These are phyloP conservation scores for Channa argus DNA, from an alignment of 2,113 vertebrate genomes.

Conservation along the genomic window DNA sequence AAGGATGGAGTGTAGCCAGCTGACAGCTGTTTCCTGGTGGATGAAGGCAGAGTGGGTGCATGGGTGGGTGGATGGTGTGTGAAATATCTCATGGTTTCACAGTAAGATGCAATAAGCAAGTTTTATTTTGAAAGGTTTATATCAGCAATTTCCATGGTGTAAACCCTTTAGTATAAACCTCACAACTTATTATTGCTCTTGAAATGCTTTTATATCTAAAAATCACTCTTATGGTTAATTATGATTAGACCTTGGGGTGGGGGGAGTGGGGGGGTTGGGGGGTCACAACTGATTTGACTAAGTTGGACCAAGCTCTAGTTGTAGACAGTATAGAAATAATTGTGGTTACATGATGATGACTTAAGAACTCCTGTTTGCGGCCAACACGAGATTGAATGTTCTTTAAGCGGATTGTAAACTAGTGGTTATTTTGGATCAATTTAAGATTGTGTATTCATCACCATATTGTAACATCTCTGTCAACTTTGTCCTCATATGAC, in stretches of 20 bases:
- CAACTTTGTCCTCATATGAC: slow-evolving; percentile 35
- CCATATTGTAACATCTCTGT: slow-evolving; percentile 19
- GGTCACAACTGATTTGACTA: neutral
- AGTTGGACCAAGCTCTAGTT: neutral
- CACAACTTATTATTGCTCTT: too few species aligned
- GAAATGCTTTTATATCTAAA: neutral
- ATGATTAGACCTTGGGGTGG: neutral
- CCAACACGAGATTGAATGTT: too few species aligned
- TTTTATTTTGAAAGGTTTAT: neutral
- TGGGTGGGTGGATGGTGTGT: slow-evolving; percentile 44
- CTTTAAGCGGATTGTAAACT: neutral
- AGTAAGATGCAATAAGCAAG: neutral
- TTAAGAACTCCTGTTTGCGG: too few species aligned
- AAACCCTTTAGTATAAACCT: neutral
- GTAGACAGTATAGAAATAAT: neutral
- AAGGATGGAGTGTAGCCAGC: slow-evolving; percentile 75
- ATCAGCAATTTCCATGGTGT: neutral
- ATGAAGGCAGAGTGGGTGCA: slow-evolving; percentile 64
- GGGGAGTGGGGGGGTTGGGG: too few species aligned
- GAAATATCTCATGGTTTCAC: too few species aligned
- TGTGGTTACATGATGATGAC: neutral
- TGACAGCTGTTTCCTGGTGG: slow-evolving; percentile 80
- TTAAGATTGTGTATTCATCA: neutral
- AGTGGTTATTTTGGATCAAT: neutral
- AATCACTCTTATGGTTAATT: neutral